Evolutionary conservation across 2,888 invertebrate species (phyloP).

Genomic region (Napeogenes sylphis): DNA sequence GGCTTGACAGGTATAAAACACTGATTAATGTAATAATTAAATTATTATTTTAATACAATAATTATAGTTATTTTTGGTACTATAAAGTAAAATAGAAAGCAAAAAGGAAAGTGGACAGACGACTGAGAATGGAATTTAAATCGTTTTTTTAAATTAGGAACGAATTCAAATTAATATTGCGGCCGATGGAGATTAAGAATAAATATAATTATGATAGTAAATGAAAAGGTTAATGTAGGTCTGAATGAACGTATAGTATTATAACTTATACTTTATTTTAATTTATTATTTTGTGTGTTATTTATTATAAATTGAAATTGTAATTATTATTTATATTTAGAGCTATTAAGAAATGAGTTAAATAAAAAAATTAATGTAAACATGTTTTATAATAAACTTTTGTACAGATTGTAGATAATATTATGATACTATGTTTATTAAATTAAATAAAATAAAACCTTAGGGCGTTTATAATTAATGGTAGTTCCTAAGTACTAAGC

Average conservation of each 20-base stretch:
- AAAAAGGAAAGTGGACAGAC: conserved; percentile 16
- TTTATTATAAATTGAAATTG: no score
- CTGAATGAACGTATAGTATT: no score
- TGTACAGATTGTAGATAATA: no score
- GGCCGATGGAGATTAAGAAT: background rate
- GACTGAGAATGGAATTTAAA: conserved; percentile 31
- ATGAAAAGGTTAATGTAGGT: no score
- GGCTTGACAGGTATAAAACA: background rate
- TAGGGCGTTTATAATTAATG: background rate
- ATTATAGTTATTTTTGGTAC: background rate
- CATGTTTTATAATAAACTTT: no score
- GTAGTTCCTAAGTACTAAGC: conserved; percentile 16
- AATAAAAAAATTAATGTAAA: no score
- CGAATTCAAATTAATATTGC: conserved; percentile 18
- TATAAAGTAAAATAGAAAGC: conserved; percentile 28
- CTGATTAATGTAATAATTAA: background rate
- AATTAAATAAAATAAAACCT: background rate
- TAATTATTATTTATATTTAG: no score
- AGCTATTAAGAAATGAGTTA: no score
- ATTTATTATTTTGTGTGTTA: no score
- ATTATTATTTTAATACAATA: background rate
- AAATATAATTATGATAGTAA: background rate
- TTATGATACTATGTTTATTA: no score
- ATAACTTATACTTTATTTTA: no score
- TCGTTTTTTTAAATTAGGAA: conserved; percentile 32